These are phyloP conservation scores for Isaurus tuberculatus DNA, from an alignment of 92 coral and sea anemone genomes.

Conservation along the genomic window DNA sequence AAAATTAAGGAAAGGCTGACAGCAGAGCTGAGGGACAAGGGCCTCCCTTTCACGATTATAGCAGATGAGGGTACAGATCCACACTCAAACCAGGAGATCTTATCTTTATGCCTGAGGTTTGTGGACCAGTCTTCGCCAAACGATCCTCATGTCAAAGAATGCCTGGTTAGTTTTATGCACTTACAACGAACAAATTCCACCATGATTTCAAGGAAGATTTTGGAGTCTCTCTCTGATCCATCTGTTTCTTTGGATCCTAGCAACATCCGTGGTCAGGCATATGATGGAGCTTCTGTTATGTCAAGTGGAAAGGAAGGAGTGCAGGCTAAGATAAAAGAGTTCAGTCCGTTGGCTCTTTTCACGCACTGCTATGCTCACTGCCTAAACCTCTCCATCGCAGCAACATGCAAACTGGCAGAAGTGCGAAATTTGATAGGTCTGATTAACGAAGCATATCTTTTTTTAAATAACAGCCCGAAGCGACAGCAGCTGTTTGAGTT, in stretches of 20 bases:
- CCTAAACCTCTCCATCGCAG: constrained; percentile 74
- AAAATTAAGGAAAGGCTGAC: constrained; percentile 56
- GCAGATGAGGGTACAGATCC: constrained; percentile 62
- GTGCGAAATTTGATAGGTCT: constrained; percentile 52
- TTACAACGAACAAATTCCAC: constrained; percentile 56
- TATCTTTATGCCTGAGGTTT: constrained; percentile 55
- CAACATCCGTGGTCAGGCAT: constrained; percentile 59
- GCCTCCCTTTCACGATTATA: constrained; percentile 51
- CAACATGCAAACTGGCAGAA: constrained; percentile 59
- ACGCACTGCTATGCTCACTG: constrained; percentile 71
- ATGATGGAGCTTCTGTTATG: constrained; percentile 63
- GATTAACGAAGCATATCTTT: constrained; percentile 50
- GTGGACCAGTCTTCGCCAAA: constrained; percentile 60
- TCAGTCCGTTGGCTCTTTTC: constrained; percentile 61
- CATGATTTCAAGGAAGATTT: constrained; percentile 47
- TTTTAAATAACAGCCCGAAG: constrained; percentile 54
- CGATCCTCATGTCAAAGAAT: constrained; percentile 67
- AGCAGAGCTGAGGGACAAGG: constrained; percentile 54
- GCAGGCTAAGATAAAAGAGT: constrained; percentile 67
- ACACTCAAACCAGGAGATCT: constrained; percentile 56
- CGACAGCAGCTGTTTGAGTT: constrained; percentile 57
- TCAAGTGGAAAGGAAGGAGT: constrained; percentile 67
- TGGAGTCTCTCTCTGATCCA: constrained; percentile 60
- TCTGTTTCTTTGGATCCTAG: constrained; percentile 59
- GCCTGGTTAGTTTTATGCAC: constrained; percentile 53